phyloP scores from a whole-genome alignment of 2,113 vertebrate species.

The Gallinago undulata region DNA sequence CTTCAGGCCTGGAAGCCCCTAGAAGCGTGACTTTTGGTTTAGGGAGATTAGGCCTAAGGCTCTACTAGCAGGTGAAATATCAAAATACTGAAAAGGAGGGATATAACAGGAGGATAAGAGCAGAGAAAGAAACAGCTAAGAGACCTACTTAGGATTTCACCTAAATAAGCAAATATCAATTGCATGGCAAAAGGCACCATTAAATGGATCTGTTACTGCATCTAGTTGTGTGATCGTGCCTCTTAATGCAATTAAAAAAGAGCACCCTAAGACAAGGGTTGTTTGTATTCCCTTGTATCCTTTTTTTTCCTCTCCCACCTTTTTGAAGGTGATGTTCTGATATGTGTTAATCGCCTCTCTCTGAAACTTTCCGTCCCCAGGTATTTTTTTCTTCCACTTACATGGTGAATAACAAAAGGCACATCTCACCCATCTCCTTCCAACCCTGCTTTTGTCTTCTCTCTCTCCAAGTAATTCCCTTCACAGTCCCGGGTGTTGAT shows the following conservation, averaged over 20 bases:
- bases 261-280: not conserved
- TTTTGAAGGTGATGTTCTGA: not conserved
- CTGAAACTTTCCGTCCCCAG: not conserved
- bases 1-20: slow-evolving; percentile 6
- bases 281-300: not conserved
- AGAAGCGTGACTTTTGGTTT: slow-evolving; percentile 31
- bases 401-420: not conserved
- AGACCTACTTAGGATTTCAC: not conserved
- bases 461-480: not conserved
- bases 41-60: not conserved
- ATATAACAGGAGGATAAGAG: not conserved
- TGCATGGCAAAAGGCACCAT: not conserved
- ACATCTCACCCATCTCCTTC: not conserved
- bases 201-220: not conserved
- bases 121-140: not conserved
- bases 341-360: not conserved
- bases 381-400: not conserved
- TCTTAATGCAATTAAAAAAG: not conserved
- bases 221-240: not conserved
- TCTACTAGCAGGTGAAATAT: slow-evolving; percentile 2
- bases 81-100: not conserved
- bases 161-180: not conserved
- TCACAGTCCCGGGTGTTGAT: not conserved
- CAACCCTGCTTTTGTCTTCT: not conserved
- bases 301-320: not conserved